Evolutionary conservation across 2,888 invertebrate species (phyloP).

Genomic region (Syrista parreyssii): DNA sequence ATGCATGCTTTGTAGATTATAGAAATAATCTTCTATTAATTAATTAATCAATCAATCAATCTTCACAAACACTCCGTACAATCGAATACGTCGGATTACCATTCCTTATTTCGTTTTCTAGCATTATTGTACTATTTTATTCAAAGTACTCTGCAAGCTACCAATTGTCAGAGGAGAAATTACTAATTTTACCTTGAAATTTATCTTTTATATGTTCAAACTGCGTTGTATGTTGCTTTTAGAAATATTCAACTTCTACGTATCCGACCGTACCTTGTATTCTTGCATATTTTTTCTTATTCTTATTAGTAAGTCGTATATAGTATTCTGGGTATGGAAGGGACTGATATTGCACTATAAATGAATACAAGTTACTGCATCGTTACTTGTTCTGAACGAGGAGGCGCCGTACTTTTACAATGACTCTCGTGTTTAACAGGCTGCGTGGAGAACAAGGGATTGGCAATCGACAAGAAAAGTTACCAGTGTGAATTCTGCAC

Average conservation of each 20-base stretch:
- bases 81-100: background rate
- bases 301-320: background rate
- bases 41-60: background rate
- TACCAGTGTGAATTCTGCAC: constrained; percentile 61
- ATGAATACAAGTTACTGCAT: background rate
- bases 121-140: background rate
- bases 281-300: background rate
- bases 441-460: constrained; percentile 62
- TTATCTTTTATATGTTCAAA: background rate
- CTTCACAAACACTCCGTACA: background rate
- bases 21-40: background rate
- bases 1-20: constrained; percentile 26
- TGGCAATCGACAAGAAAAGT: constrained; percentile 58
- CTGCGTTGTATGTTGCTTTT: background rate
- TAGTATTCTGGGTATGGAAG: background rate
- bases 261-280: background rate
- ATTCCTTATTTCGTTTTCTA: background rate
- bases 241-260: background rate
- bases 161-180: background rate
- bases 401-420: background rate
- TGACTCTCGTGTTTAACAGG: constrained; percentile 39
- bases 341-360: too few species aligned
- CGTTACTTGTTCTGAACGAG: background rate
- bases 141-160: background rate
- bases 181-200: background rate